Base-by-base conservation (phyloP, 2,888 invertebrate species). In the Cremastobaeus sp. region DNA sequence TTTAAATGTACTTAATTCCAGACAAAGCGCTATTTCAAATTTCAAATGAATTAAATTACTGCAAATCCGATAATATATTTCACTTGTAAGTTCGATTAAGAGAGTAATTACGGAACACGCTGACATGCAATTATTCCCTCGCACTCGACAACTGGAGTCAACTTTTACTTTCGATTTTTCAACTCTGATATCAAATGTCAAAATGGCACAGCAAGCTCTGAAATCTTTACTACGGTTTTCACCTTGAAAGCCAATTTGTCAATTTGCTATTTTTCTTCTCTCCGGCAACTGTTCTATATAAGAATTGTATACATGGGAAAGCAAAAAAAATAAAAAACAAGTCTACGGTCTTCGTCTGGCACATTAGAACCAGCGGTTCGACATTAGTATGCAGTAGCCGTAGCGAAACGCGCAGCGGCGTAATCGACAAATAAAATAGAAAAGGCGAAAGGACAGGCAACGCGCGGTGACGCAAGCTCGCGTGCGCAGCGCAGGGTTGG, bases 391-490 rank as follows among this genome's bases (percentile, higher is more conserved):
- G 41, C 43, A 39, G 20, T 9, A 32, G 17, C 20, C 35, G 21
- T 59, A 21, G 17, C 15, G 25, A 25, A 35, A 17, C 45, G 57
- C 34, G 57, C 28, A 59, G 21, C 37, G 39, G 37, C 47, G 48
- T 28, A 37, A 60, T 37, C 37, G 59, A 35, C 41, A 14, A 21
- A 55, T 30, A 39, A 43, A 68, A 60, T 11, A 28, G 14, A 28
- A 47, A 32, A 59, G 35, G 37, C 25, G 48, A 57, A 76, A 62
- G 52, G 69, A 59, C 74, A 55, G 69, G 12, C 14, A 32, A 8
- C 30, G 11, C 14, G 52, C 65, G 54, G 55, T 70, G 65, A 72
- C 72, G 76, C 68, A 72, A 39, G 32, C 35, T 20, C 9, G 28
- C 41, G 41, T 20, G 18, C 21, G 20, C 21, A 11, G 59, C 59